A percentile compares a stretch with the other conserved stretches of the same genome.
These are phyloP conservation scores for Amblyraja radiata DNA, from an alignment of 2,797 vertebrate genomes.

Conservation along the genomic window DNA sequence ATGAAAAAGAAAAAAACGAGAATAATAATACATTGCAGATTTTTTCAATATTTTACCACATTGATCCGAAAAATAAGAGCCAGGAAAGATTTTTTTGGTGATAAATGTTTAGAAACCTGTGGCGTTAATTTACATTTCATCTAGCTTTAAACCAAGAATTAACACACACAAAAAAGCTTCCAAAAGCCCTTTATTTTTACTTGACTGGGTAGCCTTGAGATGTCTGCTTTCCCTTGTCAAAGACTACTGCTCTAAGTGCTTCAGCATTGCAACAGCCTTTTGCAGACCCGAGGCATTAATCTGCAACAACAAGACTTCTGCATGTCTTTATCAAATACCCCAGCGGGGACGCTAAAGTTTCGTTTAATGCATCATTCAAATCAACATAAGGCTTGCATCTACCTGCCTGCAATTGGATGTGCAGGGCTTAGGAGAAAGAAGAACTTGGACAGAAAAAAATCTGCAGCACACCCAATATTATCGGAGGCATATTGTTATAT, in stretches of 20 bases:
- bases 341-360: slow-evolving; percentile 5
- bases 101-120: not conserved
- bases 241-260: not conserved
- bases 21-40: not conserved
- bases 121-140: not conserved
- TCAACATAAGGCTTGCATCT: not conserved
- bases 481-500: not conserved
- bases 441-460: not conserved
- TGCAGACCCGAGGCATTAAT: slow-evolving; percentile 1
- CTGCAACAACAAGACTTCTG: not conserved
- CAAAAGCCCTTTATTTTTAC: not conserved
- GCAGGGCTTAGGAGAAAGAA: not conserved
- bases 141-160: not conserved
- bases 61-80: not conserved
- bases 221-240: not conserved
- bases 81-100: not conserved
- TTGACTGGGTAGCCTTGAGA: not conserved
- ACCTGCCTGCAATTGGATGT: not conserved
- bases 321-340: not conserved
- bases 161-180: not conserved
- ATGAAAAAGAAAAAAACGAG: not conserved
- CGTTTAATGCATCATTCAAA: not conserved
- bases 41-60: not conserved
- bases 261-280: not conserved
- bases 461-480: not conserved